Conservation (phyloP, 2,113 vertebrate species). For the Sarotherodon lohbergeri region DNA sequence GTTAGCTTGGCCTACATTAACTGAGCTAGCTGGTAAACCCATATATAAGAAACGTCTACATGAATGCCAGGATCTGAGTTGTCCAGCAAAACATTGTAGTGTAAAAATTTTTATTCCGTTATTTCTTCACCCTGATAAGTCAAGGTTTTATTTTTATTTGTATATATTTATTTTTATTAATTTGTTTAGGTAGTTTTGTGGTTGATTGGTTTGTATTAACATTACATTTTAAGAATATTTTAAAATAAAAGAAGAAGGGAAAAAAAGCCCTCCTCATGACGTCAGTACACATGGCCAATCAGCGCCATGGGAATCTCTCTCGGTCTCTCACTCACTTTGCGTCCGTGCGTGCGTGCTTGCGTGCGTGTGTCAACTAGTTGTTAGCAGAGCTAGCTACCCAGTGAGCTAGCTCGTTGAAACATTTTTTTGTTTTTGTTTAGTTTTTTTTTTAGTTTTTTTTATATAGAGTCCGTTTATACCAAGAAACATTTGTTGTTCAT, state of each 20-base stretch:
- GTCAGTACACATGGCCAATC: conserved; percentile 38
- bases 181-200: neutral
- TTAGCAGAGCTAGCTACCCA: conserved; percentile 52
- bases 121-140: neutral
- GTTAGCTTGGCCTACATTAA: neutral
- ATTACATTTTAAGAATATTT: neutral
- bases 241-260: neutral
- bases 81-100: neutral
- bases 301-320: conserved; percentile 30
- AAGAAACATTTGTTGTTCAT: conserved; percentile 5
- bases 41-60: neutral
- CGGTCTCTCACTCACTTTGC: neutral
- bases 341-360: neutral
- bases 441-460: neutral
- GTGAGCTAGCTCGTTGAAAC: conserved; percentile 46
- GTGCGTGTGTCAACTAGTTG: conserved; percentile 54
- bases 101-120: neutral
- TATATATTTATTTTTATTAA: neutral
- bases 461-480: neutral
- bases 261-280: neutral
- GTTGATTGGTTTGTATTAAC: neutral
- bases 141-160: neutral
- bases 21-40: neutral
- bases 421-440: neutral
- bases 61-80: neutral